Percentiles rank a stretch among this genome's conserved stretches.
Conservation (phyloP, 2,113 vertebrate genomes). For the Anser cygnoides region DNA sequence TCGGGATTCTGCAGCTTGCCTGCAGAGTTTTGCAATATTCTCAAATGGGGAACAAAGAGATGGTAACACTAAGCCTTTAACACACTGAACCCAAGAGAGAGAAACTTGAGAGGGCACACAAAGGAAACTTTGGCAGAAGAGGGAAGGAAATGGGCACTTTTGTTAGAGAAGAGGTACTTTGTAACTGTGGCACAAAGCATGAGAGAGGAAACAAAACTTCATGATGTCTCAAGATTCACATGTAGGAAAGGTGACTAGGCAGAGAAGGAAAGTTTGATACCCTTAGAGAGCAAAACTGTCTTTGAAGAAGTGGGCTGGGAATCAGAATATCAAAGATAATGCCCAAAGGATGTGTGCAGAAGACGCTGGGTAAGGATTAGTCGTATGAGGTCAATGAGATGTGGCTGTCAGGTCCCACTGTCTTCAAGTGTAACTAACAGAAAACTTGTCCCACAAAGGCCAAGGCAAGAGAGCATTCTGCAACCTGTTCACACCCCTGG, state of each 20-base stretch:
- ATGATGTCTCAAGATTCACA: not conserved
- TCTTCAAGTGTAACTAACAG: not conserved
- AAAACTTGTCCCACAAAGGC: not conserved
- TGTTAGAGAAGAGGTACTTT: not conserved
- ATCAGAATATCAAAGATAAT: not conserved
- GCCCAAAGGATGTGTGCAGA: not conserved
- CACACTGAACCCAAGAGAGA: not conserved
- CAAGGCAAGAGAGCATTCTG: not conserved
- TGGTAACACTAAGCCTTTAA: not conserved
- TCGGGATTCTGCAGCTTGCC: not conserved
- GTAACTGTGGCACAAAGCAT: not conserved
- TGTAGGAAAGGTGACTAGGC: not conserved
- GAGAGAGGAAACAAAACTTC: not conserved
- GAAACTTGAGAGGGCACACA: not conserved
- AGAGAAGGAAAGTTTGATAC: not conserved
- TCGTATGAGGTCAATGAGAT: not conserved
- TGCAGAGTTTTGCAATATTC: not conserved
- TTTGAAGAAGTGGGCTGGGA: not conserved
- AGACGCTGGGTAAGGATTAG: not conserved
- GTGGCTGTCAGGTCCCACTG: not conserved
- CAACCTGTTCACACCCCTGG: not conserved
- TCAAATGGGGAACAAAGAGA: not conserved
- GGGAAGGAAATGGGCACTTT: not conserved
- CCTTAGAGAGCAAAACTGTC: not conserved
- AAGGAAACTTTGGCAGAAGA: not conserved